A percentile compares a stretch with the other conserved stretches of the same genome.
Evolutionary conservation across 2,888 invertebrate genomes (phyloP).

Genomic region (Carabus problematicus): DNA sequence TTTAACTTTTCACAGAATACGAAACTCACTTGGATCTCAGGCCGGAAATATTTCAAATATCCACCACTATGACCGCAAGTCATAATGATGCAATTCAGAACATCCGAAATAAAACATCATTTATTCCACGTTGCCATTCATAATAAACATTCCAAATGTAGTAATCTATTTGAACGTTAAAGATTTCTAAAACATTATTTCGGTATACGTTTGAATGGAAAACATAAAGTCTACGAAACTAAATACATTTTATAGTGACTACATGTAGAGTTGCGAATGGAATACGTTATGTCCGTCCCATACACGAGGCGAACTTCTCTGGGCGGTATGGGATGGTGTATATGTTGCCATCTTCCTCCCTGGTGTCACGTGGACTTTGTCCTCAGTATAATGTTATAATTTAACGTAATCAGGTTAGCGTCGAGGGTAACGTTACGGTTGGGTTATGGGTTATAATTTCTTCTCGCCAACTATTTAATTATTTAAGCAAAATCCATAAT

Average conservation of each 20-base stretch:
- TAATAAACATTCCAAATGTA: not conserved
- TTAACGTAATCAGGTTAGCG: constrained; percentile 27
- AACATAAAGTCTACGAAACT: too few relatives aligned
- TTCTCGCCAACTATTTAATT: constrained; percentile 13
- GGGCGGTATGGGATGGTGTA: too few relatives aligned
- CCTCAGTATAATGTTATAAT: constrained; percentile 20
- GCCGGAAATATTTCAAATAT: not conserved
- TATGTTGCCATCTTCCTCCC: not conserved
- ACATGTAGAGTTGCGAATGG: too few relatives aligned
- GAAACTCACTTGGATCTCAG: constrained; percentile 13
- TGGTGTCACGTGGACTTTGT: constrained; percentile 8
- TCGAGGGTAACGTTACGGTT: constrained; percentile 25
- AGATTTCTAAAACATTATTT: too few relatives aligned
- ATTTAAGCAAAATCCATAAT: not conserved
- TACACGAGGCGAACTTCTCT: too few relatives aligned
- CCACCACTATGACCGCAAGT: not conserved
- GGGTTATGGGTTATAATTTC: constrained; percentile 24
- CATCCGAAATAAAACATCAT: too few relatives aligned
- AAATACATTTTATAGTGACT: too few relatives aligned
- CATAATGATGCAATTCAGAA: too few relatives aligned
- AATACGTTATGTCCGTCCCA: too few relatives aligned
- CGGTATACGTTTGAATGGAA: too few relatives aligned
- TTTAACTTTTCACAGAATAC: constrained; percentile 34
- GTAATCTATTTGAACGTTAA: too few relatives aligned
- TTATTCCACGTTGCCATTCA: not conserved